Conservation (phyloP, 2,797 vertebrate genomes). For the Sebastes hopkinsi region DNA sequence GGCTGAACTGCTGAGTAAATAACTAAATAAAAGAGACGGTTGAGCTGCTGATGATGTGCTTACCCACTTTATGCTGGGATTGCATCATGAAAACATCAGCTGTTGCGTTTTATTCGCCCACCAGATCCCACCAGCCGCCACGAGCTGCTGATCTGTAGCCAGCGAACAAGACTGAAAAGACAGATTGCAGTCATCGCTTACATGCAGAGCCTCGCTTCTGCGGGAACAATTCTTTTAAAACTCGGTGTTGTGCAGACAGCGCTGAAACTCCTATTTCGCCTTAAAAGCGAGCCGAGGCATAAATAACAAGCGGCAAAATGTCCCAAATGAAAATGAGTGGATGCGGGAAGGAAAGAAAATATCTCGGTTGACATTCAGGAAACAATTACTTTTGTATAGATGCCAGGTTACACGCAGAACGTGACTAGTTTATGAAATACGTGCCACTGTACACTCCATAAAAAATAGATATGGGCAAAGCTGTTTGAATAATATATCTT, state of each 20-base stretch:
- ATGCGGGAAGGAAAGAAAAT: neutral
- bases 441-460: neutral
- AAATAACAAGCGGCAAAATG: conserved; percentile 1
- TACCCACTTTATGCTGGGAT: conserved; percentile 54
- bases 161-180: conserved; percentile 5
- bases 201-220: neutral
- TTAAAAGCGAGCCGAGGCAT: neutral
- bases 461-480: neutral
- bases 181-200: conserved; percentile 24
- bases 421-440: conserved; percentile 6
- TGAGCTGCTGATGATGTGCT: conserved; percentile 45
- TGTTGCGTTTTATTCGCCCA: conserved; percentile 54
- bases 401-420: neutral
- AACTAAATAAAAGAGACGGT: conserved; percentile 39
- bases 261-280: neutral
- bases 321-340: conserved; percentile 22
- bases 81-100: conserved; percentile 71
- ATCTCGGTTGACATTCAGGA: conserved; percentile 2
- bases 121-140: conserved; percentile 23
- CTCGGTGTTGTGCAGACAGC: neutral
- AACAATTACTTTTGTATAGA: conserved; percentile 18
- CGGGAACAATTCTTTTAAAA: neutral
- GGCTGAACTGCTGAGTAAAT: conserved; percentile 54
- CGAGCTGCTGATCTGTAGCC: conserved; percentile 47
- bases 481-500: neutral